phyloP scores from a whole-genome alignment of 2,797 vertebrate genomes.

The Pogonophryne albipinna region DNA sequence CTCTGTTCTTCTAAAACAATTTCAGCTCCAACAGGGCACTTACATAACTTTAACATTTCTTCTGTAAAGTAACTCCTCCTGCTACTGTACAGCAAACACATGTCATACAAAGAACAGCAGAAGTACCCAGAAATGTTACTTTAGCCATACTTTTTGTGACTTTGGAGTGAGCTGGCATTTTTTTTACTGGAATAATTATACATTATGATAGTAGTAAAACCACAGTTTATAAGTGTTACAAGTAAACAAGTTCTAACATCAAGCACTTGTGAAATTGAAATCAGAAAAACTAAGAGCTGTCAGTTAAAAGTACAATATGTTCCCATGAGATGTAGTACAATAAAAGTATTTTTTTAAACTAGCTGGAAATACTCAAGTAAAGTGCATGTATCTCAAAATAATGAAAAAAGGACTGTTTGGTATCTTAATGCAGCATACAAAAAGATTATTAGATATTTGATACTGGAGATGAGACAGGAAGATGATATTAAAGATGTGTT shows the following conservation, averaged over 20 bases:
- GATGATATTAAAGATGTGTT: background rate
- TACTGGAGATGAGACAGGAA: background rate
- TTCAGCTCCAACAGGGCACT: slow-evolving; percentile 31
- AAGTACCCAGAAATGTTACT: background rate
- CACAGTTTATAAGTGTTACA: background rate
- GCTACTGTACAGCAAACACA: slow-evolving; percentile 1
- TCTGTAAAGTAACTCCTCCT: slow-evolving; percentile 17
- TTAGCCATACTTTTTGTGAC: background rate
- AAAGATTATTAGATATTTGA: too few species aligned
- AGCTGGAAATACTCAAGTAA: background rate
- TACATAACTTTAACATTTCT: slow-evolving; percentile 38
- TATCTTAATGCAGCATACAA: too few species aligned
- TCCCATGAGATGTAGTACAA: background rate
- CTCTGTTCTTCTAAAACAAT: slow-evolving; percentile 20
- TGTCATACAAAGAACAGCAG: background rate
- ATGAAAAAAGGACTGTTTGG: too few species aligned
- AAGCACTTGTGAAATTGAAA: too few species aligned
- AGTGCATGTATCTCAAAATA: background rate
- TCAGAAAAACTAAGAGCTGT: background rate
- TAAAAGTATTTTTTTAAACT: background rate
- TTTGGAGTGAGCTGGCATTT: too few species aligned
- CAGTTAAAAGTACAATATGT: background rate
- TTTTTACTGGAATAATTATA: too few species aligned
- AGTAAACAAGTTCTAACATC: background rate
- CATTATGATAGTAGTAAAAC: background rate